phyloP scores from a whole-genome alignment of 2,888 invertebrate genomes.

The Athetis lepigone region DNA sequence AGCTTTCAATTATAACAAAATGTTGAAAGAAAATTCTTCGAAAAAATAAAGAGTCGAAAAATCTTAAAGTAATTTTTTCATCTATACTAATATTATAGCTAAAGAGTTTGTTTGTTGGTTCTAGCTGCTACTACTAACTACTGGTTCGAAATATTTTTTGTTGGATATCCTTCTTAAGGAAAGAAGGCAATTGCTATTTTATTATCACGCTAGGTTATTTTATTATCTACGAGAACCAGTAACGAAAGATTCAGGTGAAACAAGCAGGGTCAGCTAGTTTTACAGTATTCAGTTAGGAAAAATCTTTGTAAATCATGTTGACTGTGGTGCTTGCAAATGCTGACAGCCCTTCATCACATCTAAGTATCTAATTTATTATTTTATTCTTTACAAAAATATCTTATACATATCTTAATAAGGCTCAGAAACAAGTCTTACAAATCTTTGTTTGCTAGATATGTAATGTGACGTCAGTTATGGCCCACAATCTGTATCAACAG shows the following conservation, averaged over 20 bases:
- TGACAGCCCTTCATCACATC: not conserved
- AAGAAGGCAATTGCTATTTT: too few relatives aligned
- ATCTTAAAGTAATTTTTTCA: too few relatives aligned
- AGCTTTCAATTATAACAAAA: conserved; percentile 18
- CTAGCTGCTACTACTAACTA: too few relatives aligned
- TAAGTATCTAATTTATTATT: conserved; percentile 18
- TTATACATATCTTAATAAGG: conserved; percentile 25
- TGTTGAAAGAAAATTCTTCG: not conserved
- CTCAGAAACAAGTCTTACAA: conserved; percentile 34
- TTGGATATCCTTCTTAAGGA: too few relatives aligned
- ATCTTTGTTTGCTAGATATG: conserved; percentile 54
- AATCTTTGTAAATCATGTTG: not conserved
- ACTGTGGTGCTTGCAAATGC: not conserved
- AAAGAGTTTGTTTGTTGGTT: too few relatives aligned
- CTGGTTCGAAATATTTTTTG: too few relatives aligned
- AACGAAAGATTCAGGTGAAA: too few relatives aligned
- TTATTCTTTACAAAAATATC: conserved; percentile 23
- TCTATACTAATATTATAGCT: too few relatives aligned
- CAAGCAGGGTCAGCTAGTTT: too few relatives aligned
- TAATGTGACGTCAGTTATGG: conserved; percentile 41
- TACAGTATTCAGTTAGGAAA: not conserved
- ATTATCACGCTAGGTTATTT: too few relatives aligned
- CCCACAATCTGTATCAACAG: conserved; percentile 53
- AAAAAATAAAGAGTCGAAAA: not conserved
- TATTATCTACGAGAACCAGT: too few relatives aligned